Evolutionary conservation across 2,888 invertebrate genomes (phyloP), one percentile per base, ranked within the genome.

Genomic region (Urechis unicinctus): DNA sequence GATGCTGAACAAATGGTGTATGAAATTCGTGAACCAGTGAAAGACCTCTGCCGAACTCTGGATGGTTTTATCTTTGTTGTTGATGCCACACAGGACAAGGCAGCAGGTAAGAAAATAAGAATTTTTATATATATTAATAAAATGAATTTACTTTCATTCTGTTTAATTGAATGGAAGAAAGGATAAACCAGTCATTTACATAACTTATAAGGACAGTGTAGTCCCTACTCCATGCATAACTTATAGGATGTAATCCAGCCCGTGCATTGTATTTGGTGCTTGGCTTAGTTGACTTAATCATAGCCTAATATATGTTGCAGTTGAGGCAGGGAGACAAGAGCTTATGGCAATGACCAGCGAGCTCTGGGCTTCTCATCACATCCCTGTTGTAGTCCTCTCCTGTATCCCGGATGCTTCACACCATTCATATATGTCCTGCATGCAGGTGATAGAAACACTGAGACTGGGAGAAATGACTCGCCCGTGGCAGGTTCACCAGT

Each of bases 1-100:
- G 28, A 30, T 4, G 3, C n/a, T 13, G 55, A 55, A 28, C 52
- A 46, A 21, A 52, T 36, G n/a, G 50, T 49, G 30, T 68, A 64
- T 51, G 69, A 71, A 43, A 62, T 74, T 17, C 65, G 65, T 22
- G 66, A 68, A 36, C 66, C 66, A 1, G 66, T 75, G 5, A 64
- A 67, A 60, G 71, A 72, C 55, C 66, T 74, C 41, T 74, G 73
- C 61, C 65, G 65, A 28, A 68, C 69, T 13, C 60, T 74, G 9
- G 73, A 74, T 65, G 75, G 67, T 2, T 70, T 74, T 52, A 63
- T 75, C n/a, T 75, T 70, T 66, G 72, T 74, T 24, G 63, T 71
- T 4, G 72, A 75, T 65, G 69, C 72, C 1, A 63, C 70, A 1
- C 52, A 56, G 50, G 55, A 53, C 6, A 28, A 44, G 25, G 61